Evolutionary conservation across 2,113 vertebrate species (phyloP), one percentile per base, ranked within the genome.

Genomic region (Pterocles gutturalis): DNA sequence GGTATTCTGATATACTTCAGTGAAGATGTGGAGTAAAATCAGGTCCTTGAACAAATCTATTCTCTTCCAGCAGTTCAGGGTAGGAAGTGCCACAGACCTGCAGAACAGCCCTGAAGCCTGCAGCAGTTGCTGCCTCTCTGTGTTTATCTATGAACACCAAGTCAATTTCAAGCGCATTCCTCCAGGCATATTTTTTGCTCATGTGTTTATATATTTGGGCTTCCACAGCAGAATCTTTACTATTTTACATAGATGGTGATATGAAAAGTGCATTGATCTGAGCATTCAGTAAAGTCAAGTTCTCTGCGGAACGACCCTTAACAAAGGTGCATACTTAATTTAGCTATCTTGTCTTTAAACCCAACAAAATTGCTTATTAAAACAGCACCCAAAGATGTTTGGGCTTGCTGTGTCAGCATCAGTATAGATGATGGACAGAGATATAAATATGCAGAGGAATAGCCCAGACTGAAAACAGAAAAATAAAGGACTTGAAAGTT

Each of bases 171-270:
- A 16, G 11, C 22, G 46, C 26, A 17, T 36, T 67, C 46, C 19
- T n/a, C 17, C 5, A 41, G 2, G 4, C 11, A 5, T 24, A 26
- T 15, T 71, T 75, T 38, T 76, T n/a, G 13, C 15, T 83, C n/a
- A n/a, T 11, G 12, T 57, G 29, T 90, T 67, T 67, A 5, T 34
- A 34, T 0, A 0, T 45, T 33, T 54, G 15, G 28, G 46, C 13
- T 75, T 90, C 43, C 57, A 79, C 43, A 83, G 53, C 17, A 83
- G 43, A 83, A 58, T 41, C 21, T 49, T 82, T 54, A 54, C 25
- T 54, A 48, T 55, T 70, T 77, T 38, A 60, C 26, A 41, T 3
- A 34, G 48, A 9, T 67, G 72, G 41, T 65, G 13, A 83, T 29
- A 55, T 5, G 25, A 64, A 29, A 91, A 89, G 24, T 28, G 20